phyloP scores from a whole-genome alignment of 2,113 vertebrate genomes.

The Isurus oxyrinchus region DNA sequence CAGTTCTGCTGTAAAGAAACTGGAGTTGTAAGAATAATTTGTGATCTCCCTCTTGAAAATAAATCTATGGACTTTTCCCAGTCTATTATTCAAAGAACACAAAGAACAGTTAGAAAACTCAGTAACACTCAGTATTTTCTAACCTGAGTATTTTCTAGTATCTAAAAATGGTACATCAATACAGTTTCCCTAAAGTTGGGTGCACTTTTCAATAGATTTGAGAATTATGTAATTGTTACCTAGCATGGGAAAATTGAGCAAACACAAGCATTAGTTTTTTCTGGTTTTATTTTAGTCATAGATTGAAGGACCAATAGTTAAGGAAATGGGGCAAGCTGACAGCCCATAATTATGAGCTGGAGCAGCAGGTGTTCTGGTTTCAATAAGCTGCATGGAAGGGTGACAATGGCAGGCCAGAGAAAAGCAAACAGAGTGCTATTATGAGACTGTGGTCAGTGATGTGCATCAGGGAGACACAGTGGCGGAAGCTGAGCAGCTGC shows the following conservation, averaged over 20 bases:
- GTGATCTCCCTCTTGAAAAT: neutral
- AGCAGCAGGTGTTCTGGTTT: conserved; percentile 37
- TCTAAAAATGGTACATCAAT: neutral
- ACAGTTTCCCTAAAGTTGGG: neutral
- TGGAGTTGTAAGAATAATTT: neutral
- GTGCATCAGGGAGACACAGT: conserved; percentile 36
- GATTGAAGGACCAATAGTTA: conserved; percentile 36
- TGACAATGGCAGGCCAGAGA: conserved; percentile 37
- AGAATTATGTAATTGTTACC: conserved; percentile 13
- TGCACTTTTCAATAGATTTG: neutral
- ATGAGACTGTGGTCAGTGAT: conserved; percentile 37
- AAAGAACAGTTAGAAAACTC: neutral
- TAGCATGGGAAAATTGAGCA: conserved; percentile 35
- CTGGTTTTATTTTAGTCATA: conserved; percentile 37
- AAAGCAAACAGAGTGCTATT: conserved; percentile 38
- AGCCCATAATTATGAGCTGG: conserved; percentile 37
- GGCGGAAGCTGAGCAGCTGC: conserved; percentile 37
- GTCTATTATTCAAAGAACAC: neutral
- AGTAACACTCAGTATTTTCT: conserved; percentile 19
- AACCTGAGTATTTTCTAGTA: neutral
- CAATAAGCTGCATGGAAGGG: conserved; percentile 37
- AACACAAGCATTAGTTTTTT: conserved; percentile 25
- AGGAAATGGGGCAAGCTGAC: conserved; percentile 37
- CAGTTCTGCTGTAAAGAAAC: neutral
- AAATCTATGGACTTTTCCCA: neutral